A percentile compares a stretch with the other conserved stretches of the same genome.
phyloP scores from a whole-genome alignment of 1,140 invertebrate genomes.

The Drosophila willistoni region DNA sequence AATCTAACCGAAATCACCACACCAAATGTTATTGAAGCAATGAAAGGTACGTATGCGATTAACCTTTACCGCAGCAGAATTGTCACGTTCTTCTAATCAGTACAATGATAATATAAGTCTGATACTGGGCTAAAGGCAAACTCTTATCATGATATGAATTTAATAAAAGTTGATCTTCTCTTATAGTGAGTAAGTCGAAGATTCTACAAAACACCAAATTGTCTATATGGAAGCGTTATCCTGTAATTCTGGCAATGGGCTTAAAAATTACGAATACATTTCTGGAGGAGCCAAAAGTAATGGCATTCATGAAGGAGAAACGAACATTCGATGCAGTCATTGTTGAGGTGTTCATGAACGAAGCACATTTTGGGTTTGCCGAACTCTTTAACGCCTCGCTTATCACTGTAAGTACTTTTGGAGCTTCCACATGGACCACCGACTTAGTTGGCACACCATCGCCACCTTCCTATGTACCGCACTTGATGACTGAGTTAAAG shows the following conservation, averaged over 20 bases:
- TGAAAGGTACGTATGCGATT: conserved; percentile 58
- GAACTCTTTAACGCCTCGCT: conserved; percentile 70
- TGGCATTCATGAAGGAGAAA: conserved; percentile 49
- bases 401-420: conserved; percentile 64
- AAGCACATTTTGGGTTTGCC: conserved; percentile 69
- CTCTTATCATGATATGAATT: conserved; percentile 17
- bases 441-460: conserved; percentile 79
- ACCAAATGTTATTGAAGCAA: conserved; percentile 27
- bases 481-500: conserved; percentile 61
- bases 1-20: conserved; percentile 83
- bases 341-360: conserved; percentile 68
- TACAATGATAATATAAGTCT: neutral
- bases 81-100: conserved; percentile 55
- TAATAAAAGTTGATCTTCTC: neutral
- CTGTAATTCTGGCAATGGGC: conserved; percentile 42
- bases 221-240: conserved; percentile 24
- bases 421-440: conserved; percentile 67
- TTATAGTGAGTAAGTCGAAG: conserved; percentile 27
- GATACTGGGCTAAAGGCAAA: neutral
- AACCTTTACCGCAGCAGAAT: neutral
- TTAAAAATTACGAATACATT: conserved; percentile 42
- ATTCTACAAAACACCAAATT: conserved; percentile 32
- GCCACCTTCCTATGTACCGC: conserved; percentile 80
- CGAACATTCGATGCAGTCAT: conserved; percentile 73
- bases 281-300: conserved; percentile 50